Base-by-base conservation (phyloP, 2,888 invertebrate genomes). In the Strigamia transsilvanica region DNA sequence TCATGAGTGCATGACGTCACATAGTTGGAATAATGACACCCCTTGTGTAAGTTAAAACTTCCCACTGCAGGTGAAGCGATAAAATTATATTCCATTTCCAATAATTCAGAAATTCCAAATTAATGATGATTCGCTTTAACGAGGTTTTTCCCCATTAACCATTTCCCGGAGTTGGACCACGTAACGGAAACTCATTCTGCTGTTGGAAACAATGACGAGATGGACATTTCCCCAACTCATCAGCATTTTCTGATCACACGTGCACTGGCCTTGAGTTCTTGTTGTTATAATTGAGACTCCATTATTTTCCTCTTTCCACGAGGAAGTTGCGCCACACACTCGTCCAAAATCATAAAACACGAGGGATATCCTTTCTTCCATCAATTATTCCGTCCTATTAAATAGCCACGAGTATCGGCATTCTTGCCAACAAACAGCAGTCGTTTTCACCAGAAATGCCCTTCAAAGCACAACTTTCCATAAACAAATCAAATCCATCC, bases 301-400 rank as follows among this genome's bases (percentile, higher is more conserved):
- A 51, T 51, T 66, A 27, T 66, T 66, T 66, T 66, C 66, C 66
- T 66, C 66, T 66, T 27, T 66, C 27, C 23, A 27, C 66, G 66
- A 66, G 66, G 66, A 66, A 66, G 66, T 66, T 66, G 66, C 66
- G 27, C 66, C 23, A 66, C 66, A 15, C 66, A 66, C 66, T 66
- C 66, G 66, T 66, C 66, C 66, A 3, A 27, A 27, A 27, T 66
- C 66, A 66, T 66, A 66, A 66, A 66, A 66, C 66, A 66, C 66
- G 66, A 21, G 66, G 66, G 66, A 66, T 66, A 66, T 66, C 66
- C 66, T 66, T 66, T 66, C 66, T 66, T 66, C 27, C 66, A 66
- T 66, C 66, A 66, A 66, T 66, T 66, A 66, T 66, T 66, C 66
- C 66, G 66, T 66, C 66, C 66, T 66, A 66, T 51, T 51, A 51